A percentile compares a stretch with the other conserved stretches of the same genome.
Evolutionary conservation across 2,888 invertebrate species (phyloP).

Genomic region (Schizotus pectinicornis): DNA sequence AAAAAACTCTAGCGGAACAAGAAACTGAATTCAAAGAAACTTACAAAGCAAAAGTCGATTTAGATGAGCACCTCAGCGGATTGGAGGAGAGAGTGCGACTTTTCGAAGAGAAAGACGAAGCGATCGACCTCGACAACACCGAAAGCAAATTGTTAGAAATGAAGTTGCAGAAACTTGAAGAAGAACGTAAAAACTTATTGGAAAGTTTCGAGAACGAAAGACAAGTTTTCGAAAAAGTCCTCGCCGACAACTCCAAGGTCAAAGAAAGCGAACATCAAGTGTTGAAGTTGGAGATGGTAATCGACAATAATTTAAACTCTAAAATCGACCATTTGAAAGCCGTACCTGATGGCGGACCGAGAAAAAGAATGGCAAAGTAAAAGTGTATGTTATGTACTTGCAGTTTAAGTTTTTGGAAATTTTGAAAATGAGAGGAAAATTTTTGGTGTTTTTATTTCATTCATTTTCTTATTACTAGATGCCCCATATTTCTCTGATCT

Average conservation of each 20-base stretch:
- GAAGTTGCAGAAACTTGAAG: slow-evolving; percentile 35
- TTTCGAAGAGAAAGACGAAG: slow-evolving; percentile 34
- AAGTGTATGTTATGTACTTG: no score
- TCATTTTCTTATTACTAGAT: no score
- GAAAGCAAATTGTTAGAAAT: slow-evolving; percentile 34
- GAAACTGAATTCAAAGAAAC: not conserved
- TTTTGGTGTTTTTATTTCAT: no score
- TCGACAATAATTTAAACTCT: not conserved
- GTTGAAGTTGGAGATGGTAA: slow-evolving; percentile 16
- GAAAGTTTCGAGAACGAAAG: slow-evolving; percentile 35
- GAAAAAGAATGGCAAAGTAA: slow-evolving; percentile 25
- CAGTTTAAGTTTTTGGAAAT: no score
- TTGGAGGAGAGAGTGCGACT: slow-evolving; percentile 29
- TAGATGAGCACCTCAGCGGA: not conserved
- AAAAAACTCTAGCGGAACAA: slow-evolving; percentile 25
- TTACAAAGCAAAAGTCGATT: no score
- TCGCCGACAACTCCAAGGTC: not conserved
- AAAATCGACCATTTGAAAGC: slow-evolving; percentile 1
- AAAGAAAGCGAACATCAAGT: slow-evolving; percentile 20
- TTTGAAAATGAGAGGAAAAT: no score
- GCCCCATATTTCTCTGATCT: no score
- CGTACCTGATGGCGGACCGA: not conserved
- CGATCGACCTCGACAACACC: slow-evolving; percentile 29
- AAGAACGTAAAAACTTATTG: slow-evolving; percentile 33
- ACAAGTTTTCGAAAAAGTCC: not conserved